phyloP scores from a whole-genome alignment of 2,888 invertebrate species.

The Eudemis profundana region DNA sequence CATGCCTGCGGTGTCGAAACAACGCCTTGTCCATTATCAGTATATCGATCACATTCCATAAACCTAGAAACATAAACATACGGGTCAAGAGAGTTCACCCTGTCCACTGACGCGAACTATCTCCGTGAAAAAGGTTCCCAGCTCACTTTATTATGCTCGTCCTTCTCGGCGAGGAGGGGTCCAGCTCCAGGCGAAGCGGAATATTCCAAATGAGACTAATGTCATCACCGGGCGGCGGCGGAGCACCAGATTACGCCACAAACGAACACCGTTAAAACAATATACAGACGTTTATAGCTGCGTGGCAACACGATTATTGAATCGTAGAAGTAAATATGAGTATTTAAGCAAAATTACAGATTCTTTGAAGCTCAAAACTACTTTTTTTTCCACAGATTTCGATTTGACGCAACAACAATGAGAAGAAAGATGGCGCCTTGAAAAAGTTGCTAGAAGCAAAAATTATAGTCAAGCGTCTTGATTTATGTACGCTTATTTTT shows the following conservation, averaged over 20 bases:
- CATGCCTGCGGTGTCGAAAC: conserved; percentile 51
- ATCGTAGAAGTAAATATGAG: conserved; percentile 5
- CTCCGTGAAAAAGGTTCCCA: background rate
- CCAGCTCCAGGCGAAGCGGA: conserved; percentile 38
- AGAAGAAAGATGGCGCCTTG: conserved; percentile 39
- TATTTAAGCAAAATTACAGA: conserved; percentile 13
- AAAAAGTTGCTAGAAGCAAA: conserved; percentile 20
- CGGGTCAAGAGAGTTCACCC: conserved; percentile 5
- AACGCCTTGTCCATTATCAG: conserved; percentile 54
- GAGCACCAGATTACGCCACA: conserved; percentile 20
- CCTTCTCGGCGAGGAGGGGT: conserved; percentile 26
- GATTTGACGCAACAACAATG: conserved; percentile 44
- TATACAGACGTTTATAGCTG: background rate
- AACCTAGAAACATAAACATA: conserved; percentile 62
- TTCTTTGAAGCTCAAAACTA: conserved; percentile 12
- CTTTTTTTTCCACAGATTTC: conserved; percentile 21
- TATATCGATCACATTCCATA: conserved; percentile 66
- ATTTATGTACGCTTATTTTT: too few relatives aligned
- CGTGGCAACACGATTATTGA: background rate
- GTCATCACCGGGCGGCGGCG: conserved; percentile 42
- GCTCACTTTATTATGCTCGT: conserved; percentile 33
- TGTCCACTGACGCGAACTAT: conserved; percentile 18
- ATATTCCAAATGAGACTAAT: conserved; percentile 34
- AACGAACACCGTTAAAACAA: conserved; percentile 1
- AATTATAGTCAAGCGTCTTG: conserved; percentile 14